Conservation (phyloP, 2,888 invertebrate genomes). For the Cinara cedri region DNA sequence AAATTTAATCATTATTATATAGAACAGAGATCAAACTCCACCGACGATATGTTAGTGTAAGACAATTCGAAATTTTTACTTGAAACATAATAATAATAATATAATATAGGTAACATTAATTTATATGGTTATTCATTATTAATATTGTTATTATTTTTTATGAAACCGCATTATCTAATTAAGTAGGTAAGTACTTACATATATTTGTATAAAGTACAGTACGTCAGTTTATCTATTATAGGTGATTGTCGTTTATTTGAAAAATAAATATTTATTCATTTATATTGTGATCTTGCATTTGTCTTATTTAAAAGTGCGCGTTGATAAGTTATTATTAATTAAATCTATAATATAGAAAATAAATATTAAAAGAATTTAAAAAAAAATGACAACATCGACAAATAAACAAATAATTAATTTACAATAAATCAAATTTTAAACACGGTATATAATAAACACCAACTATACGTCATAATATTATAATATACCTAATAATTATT, state of each 20-base stretch:
- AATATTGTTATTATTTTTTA: no score
- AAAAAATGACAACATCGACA: constrained; percentile 24
- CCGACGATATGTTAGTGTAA: constrained; percentile 56
- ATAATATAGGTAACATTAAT: constrained; percentile 52
- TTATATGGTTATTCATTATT: constrained; percentile 3
- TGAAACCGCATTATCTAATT: constrained; percentile 13
- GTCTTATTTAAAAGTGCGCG: constrained; percentile 21
- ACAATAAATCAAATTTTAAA: constrained; percentile 16
- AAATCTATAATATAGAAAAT: constrained; percentile 43
- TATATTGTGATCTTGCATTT: constrained; percentile 25
- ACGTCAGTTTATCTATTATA: constrained; percentile 25
- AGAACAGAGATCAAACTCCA: constrained; percentile 54
- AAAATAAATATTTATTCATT: constrained; percentile 39
- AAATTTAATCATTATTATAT: constrained; percentile 15
- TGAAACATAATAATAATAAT: constrained; percentile 22
- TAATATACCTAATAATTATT: neutral
- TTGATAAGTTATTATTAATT: constrained; percentile 19
- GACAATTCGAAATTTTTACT: constrained; percentile 52
- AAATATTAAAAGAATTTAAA: constrained; percentile 12
- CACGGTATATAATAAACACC: constrained; percentile 25
- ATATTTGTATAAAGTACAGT: constrained; percentile 2
- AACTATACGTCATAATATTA: constrained; percentile 4
- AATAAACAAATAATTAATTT: constrained; percentile 26
- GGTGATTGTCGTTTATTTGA: constrained; percentile 50
- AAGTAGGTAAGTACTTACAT: constrained; percentile 27